phyloP scores from a whole-genome alignment of 23 tunicate genomes.

The Ciona savignyi region DNA sequence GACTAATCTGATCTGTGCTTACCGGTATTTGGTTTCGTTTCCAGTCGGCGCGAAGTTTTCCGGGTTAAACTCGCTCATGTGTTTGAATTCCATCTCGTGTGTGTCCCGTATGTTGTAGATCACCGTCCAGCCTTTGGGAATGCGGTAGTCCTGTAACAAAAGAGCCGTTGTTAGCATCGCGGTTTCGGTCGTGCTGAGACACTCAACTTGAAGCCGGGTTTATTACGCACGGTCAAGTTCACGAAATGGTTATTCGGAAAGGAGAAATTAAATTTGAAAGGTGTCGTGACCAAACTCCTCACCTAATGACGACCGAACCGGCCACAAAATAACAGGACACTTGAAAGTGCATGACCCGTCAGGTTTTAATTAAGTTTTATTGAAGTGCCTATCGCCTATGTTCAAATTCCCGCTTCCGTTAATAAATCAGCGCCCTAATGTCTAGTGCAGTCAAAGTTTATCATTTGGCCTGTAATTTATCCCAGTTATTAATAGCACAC shows the following conservation, averaged over 20 bases:
- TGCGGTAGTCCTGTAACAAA: conserved; percentile 61
- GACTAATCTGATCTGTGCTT: conserved; percentile 15
- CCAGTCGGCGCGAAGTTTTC: conserved; percentile 35
- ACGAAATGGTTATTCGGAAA: too few relatives aligned
- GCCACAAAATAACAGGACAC: neutral
- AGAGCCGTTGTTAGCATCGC: neutral
- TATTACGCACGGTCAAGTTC: too few relatives aligned
- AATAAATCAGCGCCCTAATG: too few relatives aligned
- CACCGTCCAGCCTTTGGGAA: conserved; percentile 84
- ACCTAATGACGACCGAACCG: neutral
- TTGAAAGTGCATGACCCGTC: neutral
- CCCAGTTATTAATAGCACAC: too few relatives aligned
- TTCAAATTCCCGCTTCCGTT: too few relatives aligned
- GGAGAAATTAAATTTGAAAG: neutral
- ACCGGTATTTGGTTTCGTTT: conserved; percentile 6
- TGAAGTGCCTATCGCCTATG: too few relatives aligned
- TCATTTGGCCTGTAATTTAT: too few relatives aligned
- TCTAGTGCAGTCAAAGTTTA: too few relatives aligned
- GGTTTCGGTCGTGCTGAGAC: neutral
- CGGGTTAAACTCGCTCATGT: conserved; percentile 46
- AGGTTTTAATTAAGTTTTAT: too few relatives aligned
- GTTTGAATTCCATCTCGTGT: conserved; percentile 64
- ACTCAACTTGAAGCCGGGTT: neutral
- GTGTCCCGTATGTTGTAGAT: conserved; percentile 93
- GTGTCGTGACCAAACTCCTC: neutral